Base-by-base conservation (phyloP, 2,113 vertebrate species). In the Pygoscelis adeliae region DNA sequence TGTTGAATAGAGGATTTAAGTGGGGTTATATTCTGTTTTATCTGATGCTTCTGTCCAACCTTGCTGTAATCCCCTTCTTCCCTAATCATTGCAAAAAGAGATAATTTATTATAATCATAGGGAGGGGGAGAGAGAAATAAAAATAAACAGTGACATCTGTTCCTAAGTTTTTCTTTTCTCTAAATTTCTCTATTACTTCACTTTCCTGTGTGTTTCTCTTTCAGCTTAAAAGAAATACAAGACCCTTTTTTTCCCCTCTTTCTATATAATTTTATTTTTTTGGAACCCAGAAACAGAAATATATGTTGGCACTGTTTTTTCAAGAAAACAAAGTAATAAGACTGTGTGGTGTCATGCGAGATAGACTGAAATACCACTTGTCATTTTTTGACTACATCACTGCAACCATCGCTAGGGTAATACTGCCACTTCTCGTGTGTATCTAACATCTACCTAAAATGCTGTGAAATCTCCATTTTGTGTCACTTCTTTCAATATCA, bases 111-210 rank as follows among this genome's bases (percentile, higher is more conserved):
- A 36, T 87, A 90, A 92, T 92, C 38, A 66, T 23, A 65, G 22
- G 4, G 47, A 50, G 26, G 34, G 3, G 27, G 63, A 83, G 50
- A 72, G 42, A 32, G 59, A 90, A 93, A 86, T 73, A 61, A 82
- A 96, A 96, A 94, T 81, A 94, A 96, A 86, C 70, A 86, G 27
- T 4, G 17, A 88, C 71, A 84, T 92, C 86, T 91, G 69, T 94
- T 96, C 56, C 55, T 66, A 79, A 89, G 44, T 82, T 79, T 87
- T 85, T 12, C 19, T 56, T 79, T 62, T 79, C 63, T 84, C 69
- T 69, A n/a, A 50, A 76, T 82, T 91, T 84, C 72, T 71, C 36
- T 87, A 59, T 61, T 81, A 62, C 22, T 73, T n/a, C n/a, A 59
- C 36, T 91, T 83, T 36, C 8, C 30, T 76, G 3, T 70, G 18